Percentiles rank a stretch among this genome's conserved stretches.
Conservation (phyloP, 2,888 invertebrate species). For the Andrena dorsata region DNA sequence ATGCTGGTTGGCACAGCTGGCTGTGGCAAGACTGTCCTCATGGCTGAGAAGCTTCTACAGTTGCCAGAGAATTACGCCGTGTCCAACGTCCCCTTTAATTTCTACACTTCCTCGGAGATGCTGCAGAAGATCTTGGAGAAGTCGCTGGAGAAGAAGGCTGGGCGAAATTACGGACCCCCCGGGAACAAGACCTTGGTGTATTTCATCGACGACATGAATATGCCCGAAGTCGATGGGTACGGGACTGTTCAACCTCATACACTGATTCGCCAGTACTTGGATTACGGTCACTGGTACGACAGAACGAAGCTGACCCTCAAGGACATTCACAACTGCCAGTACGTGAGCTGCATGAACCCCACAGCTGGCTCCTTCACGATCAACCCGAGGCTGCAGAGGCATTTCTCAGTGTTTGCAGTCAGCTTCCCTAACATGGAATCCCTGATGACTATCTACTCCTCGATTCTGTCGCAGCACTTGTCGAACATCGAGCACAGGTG, state of each 20-base stretch:
- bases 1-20: slow-evolving; percentile 98
- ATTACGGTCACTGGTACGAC: slow-evolving; percentile 98
- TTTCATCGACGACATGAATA: slow-evolving; percentile 99
- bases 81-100: slow-evolving; percentile 97
- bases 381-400: slow-evolving; percentile 96
- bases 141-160: slow-evolving; percentile 97
- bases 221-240: slow-evolving; percentile 97
- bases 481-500: slow-evolving; percentile 92
- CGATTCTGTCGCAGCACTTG: slow-evolving; percentile 95
- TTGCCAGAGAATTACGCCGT: slow-evolving; percentile 95
- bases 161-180: slow-evolving; percentile 96
- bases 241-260: slow-evolving; percentile 99
- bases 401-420: slow-evolving; percentile 95
- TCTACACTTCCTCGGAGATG: slow-evolving; percentile 98
- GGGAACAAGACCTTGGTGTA: slow-evolving; percentile 97
- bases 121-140: slow-evolving; percentile 96
- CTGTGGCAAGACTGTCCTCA: slow-evolving; percentile 94
- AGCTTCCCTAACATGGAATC: slow-evolving; percentile 94
- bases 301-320: slow-evolving; percentile 94
- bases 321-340: slow-evolving; percentile 98
- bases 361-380: slow-evolving; percentile 99
- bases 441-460: slow-evolving; percentile 94
- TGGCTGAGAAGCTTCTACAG: slow-evolving; percentile 87
- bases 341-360: slow-evolving; percentile 99
- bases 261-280: slow-evolving; percentile 96